phyloP scores from a whole-genome alignment of 2,888 invertebrate species.

The Resseliella maxima region DNA sequence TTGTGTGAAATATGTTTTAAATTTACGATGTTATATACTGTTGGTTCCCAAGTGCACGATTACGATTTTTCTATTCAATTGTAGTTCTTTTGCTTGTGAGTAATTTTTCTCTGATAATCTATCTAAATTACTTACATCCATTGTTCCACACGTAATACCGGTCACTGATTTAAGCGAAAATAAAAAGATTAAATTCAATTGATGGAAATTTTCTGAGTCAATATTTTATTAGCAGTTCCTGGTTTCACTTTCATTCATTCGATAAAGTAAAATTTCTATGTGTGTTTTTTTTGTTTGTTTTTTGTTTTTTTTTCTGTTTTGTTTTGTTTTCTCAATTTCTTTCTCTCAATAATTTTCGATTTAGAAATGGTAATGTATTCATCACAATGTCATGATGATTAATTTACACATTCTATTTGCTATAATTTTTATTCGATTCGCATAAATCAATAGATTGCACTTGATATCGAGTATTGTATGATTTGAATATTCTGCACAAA shows the following conservation, averaged over 20 bases:
- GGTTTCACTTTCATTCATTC: not conserved
- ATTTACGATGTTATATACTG: no score
- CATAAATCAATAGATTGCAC: no score
- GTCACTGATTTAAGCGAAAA: not conserved
- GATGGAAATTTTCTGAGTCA: not conserved
- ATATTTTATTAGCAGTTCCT: not conserved
- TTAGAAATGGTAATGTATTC: not conserved
- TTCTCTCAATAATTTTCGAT: not conserved
- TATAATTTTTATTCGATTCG: no score
- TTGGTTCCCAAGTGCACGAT: not conserved
- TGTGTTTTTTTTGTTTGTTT: not conserved
- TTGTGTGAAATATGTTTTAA: not conserved
- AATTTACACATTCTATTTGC: no score
- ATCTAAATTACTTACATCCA: not conserved
- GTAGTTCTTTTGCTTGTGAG: not conserved
- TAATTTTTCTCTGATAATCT: not conserved
- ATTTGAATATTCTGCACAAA: no score
- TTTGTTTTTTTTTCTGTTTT: not conserved
- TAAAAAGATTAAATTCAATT: not conserved
- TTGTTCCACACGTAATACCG: not conserved
- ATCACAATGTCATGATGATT: not conserved
- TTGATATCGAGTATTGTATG: no score
- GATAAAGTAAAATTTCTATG: not conserved
- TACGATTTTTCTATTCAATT: not conserved
- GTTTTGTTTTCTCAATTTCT: not conserved